phyloP scores from a whole-genome alignment of 2,113 vertebrate genomes.

The Platycercus adscitus region DNA sequence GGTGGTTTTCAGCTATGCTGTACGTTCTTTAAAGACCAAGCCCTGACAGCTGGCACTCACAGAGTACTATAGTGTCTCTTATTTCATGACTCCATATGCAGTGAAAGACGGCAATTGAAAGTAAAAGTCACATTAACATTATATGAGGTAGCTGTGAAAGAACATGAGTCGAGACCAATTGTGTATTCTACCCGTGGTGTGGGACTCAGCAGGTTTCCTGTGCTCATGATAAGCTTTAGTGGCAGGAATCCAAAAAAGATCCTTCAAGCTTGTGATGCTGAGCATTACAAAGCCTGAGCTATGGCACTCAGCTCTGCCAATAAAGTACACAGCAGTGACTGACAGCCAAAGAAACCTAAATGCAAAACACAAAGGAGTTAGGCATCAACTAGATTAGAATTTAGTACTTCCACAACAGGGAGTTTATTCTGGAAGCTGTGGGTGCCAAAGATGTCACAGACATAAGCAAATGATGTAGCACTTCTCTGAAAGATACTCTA shows the following conservation, averaged over 20 bases:
- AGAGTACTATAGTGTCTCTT: not conserved
- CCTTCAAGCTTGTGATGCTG: not conserved
- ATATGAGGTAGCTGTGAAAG: not conserved
- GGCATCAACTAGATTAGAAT: not conserved
- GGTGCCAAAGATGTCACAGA: not conserved
- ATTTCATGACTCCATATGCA: not conserved
- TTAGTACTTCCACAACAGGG: not conserved
- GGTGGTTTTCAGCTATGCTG: not conserved
- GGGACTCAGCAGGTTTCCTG: not conserved
- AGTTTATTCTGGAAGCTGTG: not conserved
- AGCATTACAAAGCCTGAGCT: not conserved
- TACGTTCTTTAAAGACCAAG: not conserved
- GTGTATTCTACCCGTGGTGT: not conserved
- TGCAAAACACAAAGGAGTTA: not conserved
- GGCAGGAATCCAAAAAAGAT: not conserved
- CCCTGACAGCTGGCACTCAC: not conserved
- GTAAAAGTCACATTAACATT: not conserved
- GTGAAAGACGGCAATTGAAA: not conserved
- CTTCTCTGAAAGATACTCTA: not conserved
- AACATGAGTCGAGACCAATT: not conserved
- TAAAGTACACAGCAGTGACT: not conserved
- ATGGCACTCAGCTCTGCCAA: not conserved
- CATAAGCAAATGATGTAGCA: not conserved
- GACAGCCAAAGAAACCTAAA: not conserved
- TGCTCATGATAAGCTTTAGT: not conserved